Percentiles rank a stretch among this genome's conserved stretches.
Conservation (phyloP, 2,113 vertebrate species). For the Chloroceryle aenea region DNA sequence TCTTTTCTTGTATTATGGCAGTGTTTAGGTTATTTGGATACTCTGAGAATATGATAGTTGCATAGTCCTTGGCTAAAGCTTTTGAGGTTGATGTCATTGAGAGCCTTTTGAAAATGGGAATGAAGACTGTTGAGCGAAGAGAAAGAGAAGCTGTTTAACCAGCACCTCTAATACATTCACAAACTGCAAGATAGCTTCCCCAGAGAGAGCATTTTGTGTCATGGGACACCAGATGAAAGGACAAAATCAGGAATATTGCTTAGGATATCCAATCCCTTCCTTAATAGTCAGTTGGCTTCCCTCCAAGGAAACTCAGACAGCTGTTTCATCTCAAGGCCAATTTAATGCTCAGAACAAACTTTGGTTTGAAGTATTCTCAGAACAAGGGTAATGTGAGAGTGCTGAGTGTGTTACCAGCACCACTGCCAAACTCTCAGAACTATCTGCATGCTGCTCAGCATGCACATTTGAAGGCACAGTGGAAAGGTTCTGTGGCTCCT, state of each 20-base stretch:
- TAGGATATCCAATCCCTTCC: background rate
- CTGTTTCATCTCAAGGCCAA: slow-evolving; percentile 42
- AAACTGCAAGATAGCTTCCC: background rate
- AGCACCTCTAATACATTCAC: background rate
- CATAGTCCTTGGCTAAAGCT: background rate
- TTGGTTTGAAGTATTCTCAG: background rate
- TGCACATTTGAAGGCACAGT: fast-evolving
- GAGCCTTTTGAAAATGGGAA: background rate
- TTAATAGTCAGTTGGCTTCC: background rate
- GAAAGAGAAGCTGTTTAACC: background rate
- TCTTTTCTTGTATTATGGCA: fast-evolving
- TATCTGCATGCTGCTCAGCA: background rate
- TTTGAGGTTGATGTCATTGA: background rate
- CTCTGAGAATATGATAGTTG: background rate
- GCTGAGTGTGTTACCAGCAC: background rate
- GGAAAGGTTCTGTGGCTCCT: background rate
- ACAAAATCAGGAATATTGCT: background rate
- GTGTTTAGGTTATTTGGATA: background rate
- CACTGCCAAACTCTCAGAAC: background rate
- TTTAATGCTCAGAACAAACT: slow-evolving; percentile 14
- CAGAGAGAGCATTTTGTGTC: background rate
- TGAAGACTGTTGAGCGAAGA: background rate
- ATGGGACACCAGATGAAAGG: slow-evolving; percentile 13
- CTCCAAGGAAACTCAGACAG: slow-evolving; percentile 37
- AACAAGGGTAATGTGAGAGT: background rate